These are phyloP conservation scores for Acrocephalus kingi DNA, from an alignment of 2,113 vertebrate species.

Conservation along the genomic window DNA sequence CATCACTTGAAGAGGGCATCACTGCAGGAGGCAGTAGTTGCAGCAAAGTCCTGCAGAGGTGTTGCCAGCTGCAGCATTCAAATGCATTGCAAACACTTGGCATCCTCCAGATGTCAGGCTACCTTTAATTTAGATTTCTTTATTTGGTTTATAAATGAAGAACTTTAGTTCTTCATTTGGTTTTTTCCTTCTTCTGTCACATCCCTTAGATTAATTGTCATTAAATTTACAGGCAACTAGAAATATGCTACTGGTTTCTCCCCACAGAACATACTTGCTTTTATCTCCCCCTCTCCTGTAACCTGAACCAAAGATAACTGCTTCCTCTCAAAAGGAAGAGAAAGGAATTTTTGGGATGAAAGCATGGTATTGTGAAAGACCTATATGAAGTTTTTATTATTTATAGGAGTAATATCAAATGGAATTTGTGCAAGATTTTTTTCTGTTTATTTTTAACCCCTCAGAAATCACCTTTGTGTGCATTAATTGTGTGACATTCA, in stretches of 20 bases:
- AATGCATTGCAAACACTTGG: neutral
- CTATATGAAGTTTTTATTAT: neutral
- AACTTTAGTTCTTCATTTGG: neutral
- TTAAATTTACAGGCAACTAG: neutral
- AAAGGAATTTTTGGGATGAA: neutral
- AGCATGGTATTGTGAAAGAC: neutral
- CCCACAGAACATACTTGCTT: neutral
- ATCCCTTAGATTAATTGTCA: neutral
- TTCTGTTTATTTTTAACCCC: neutral
- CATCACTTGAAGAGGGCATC: accelerated
- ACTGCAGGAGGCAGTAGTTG: neutral
- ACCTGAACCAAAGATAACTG: neutral
- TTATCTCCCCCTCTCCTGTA: neutral
- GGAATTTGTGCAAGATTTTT: neutral
- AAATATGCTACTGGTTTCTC: neutral
- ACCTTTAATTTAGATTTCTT: neutral
- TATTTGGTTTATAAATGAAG: too few relatives aligned
- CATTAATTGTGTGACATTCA: neutral
- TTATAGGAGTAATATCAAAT: neutral
- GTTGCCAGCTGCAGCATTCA: neutral
- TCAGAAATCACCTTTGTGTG: neutral
- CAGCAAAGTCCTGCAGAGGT: neutral
- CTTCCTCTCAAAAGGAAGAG: neutral
- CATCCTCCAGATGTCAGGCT: neutral
- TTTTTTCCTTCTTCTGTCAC: neutral